Percentiles rank a stretch among this genome's conserved stretches.
Evolutionary conservation across 2,797 vertebrate species (phyloP).

Genomic region (Cyclura pinguis): DNA sequence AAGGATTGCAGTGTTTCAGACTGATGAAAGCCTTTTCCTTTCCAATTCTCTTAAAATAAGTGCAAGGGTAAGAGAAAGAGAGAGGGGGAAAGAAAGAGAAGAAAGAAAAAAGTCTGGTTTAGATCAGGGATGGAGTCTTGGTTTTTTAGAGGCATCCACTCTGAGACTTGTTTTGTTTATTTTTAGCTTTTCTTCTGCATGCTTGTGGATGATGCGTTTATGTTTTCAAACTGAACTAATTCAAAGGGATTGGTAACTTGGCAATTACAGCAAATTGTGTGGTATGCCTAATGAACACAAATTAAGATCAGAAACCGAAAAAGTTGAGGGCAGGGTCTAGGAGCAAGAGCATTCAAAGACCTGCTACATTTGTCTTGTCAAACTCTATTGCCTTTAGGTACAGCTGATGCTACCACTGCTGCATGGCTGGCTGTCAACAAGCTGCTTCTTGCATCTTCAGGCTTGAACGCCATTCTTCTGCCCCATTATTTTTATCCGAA

Average conservation of each 20-base stretch:
- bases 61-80: conserved; percentile 39
- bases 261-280: conserved; percentile 44
- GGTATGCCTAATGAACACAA: conserved; percentile 28
- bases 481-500: neutral
- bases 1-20: conserved; percentile 71
- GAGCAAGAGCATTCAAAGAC: neutral
- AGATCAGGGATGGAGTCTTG: conserved; percentile 76
- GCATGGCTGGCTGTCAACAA: neutral
- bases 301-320: conserved; percentile 42
- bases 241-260: conserved; percentile 54
- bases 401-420: conserved; percentile 8
- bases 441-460: neutral
- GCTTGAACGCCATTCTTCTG: neutral
- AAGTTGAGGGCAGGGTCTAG: conserved; percentile 17
- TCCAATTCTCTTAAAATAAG: conserved; percentile 79
- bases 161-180: conserved; percentile 68
- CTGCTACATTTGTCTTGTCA: neutral
- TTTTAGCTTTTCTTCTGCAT: conserved; percentile 70
- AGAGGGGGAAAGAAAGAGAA: conserved; percentile 29
- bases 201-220: conserved; percentile 54
- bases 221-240: conserved; percentile 65
- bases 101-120: conserved; percentile 78
- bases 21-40: conserved; percentile 77
- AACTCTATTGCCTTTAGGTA: conserved; percentile 14
- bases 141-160: conserved; percentile 66